These are phyloP conservation scores for Drosophila arizonae DNA, from an alignment of 1,140 invertebrate species.

Conservation along the genomic window DNA sequence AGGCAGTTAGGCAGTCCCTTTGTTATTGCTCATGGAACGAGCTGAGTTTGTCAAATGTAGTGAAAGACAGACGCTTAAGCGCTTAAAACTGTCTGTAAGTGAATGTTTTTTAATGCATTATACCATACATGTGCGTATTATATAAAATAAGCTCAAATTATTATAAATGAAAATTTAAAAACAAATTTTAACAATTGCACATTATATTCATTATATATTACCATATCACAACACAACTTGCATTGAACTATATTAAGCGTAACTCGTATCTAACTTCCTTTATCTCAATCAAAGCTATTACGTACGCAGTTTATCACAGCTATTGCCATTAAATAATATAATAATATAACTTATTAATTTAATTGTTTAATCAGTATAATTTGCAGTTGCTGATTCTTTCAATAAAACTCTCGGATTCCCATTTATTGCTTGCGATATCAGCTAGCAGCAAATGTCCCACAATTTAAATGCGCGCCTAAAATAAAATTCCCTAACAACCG, in stretches of 20 bases:
- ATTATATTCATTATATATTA: no score
- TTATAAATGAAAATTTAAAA: no score
- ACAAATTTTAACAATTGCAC: no score
- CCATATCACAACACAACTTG: no score
- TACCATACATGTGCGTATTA: neutral
- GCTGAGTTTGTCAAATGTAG: neutral
- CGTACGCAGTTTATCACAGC: conserved; percentile 4
- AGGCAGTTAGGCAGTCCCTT: conserved; percentile 23
- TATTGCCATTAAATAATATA: no score
- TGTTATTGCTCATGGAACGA: conserved; percentile 16
- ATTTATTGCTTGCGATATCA: conserved; percentile 22
- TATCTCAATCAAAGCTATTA: conserved; percentile 24
- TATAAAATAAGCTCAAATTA: no score
- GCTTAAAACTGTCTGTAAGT: neutral
- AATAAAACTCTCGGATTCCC: neutral
- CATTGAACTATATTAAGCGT: no score
- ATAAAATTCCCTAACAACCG: conserved; percentile 42
- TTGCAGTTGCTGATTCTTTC: neutral
- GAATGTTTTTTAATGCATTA: neutral
- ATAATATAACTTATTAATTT: no score
- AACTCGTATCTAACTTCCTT: no score
- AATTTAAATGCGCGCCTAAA: conserved; percentile 60
- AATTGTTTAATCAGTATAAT: neutral
- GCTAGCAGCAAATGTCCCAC: conserved; percentile 12
- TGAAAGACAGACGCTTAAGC: neutral